Base-by-base conservation (phyloP, 2,888 invertebrate genomes). In the Altica lythri region DNA sequence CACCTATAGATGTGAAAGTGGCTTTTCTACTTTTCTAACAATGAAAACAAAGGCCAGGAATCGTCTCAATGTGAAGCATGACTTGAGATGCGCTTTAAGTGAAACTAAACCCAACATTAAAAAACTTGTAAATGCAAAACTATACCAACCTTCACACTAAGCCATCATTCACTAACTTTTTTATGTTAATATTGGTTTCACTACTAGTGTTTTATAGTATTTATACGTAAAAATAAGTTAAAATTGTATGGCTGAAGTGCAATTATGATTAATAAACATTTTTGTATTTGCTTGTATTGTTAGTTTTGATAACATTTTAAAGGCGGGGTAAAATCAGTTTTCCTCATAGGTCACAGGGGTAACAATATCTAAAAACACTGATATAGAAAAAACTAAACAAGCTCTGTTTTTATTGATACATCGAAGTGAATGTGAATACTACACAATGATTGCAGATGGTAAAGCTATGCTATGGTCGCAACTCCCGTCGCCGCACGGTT, bases 111-210 rank as follows among this genome's bases (percentile, higher is more conserved):
- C 34, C 12, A 34, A 32, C 25, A 25, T 25, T 10, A 9, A 32
- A 32, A 32, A 32, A 32, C 32, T 32, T 35, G 35, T 35, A 37
- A 37, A 12, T 4, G 13, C 8, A 16, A 37, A 37, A 37, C 8
- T 12, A 37, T 37, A 16, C 9, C 5, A 37, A 37, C 37, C 37
- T 4, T 37, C 37, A 6, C 37, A 37, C 14, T 37, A 16, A 14
- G n/a, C n/a, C n/a, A n/a, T n/a, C n/a, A n/a, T n/a, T n/a, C n/a
- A n/a, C n/a, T 13, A 4, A 37, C 4, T 16, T 3, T 37, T 25
- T 25, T 25, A 5, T 6, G 8, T 25, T 25, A 5, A 25, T 25
- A 25, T n/a, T n/a, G n/a, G 25, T 25, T 25, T 6, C 5, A 25
- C 5, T 25, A 25, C 8, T 8, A 8, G 5, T 6, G 8, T 25